phyloP scores from a whole-genome alignment of 1,140 invertebrate species.

The Macrotrachela quadricornifera region DNA sequence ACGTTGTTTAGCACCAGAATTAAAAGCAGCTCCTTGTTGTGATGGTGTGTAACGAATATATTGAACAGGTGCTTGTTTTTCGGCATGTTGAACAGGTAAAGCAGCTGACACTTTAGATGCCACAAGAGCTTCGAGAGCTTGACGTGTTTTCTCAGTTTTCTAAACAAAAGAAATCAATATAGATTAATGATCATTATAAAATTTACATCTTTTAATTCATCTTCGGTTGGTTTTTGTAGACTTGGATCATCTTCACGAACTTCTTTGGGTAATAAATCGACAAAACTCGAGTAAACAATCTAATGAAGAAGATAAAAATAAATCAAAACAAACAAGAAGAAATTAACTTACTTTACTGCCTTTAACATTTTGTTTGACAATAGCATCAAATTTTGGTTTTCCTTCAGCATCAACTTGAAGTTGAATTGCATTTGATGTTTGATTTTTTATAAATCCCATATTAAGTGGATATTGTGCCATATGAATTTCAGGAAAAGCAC shows the following conservation, averaged over 20 bases:
- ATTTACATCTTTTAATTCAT: constrained; percentile 33
- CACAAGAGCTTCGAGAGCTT: constrained; percentile 26
- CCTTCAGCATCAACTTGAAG: constrained; percentile 63
- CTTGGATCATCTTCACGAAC: constrained; percentile 65
- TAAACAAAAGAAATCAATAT: no score
- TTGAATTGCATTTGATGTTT: constrained; percentile 60
- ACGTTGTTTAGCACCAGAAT: constrained; percentile 86
- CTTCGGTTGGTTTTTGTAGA: constrained; percentile 57
- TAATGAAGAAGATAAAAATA: constrained; percentile 16
- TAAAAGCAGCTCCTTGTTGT: constrained; percentile 78
- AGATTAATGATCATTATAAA: no score
- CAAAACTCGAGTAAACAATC: constrained; percentile 83
- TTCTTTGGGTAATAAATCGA: constrained; percentile 75
- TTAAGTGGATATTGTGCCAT: constrained; percentile 85
- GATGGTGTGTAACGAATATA: constrained; percentile 74
- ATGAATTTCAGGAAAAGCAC: constrained; percentile 90
- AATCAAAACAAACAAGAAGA: no score
- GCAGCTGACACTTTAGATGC: constrained; percentile 46
- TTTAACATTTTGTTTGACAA: constrained; percentile 70
- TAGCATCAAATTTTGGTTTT: constrained; percentile 86
- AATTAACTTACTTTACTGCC: no score
- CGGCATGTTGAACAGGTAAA: constrained; percentile 69
- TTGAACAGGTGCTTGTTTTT: constrained; percentile 69
- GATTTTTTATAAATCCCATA: constrained; percentile 40
- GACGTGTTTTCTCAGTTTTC: constrained; percentile 27